A percentile compares a stretch with the other conserved stretches of the same genome.
These are phyloP conservation scores for Hycleus phaleratus DNA, from an alignment of 1,140 invertebrate genomes.

Conservation along the genomic window DNA sequence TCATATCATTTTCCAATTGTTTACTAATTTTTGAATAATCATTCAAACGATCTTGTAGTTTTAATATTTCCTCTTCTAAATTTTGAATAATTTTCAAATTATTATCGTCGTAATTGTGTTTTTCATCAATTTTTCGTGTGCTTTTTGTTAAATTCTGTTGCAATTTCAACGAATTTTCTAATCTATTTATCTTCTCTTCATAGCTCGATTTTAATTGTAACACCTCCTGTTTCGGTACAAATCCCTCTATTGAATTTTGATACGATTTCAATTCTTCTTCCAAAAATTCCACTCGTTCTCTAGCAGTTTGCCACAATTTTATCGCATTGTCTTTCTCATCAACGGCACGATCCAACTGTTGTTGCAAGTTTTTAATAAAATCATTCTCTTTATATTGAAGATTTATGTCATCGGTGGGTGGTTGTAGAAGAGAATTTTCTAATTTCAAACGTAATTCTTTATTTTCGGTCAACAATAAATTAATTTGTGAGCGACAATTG, in stretches of 20 bases:
- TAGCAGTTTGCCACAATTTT: conserved; percentile 33
- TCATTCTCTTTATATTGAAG: conserved; percentile 19
- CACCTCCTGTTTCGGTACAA: conserved; percentile 24
- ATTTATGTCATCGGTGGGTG: conserved; percentile 7
- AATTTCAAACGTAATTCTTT: conserved; percentile 23
- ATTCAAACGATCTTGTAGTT: conserved; percentile 23
- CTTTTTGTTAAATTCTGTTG: conserved; percentile 10
- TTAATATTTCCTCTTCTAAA: conserved; percentile 27
- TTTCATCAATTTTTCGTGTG: conserved; percentile 20
- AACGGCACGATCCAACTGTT: conserved; percentile 25
- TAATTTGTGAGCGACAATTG: conserved; percentile 26
- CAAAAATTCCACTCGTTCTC: conserved; percentile 31
- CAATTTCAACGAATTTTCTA: conserved; percentile 18
- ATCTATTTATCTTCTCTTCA: conserved; percentile 27
- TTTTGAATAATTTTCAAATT: conserved; percentile 28
- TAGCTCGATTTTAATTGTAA: conserved; percentile 31
- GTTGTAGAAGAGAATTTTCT: conserved; percentile 16
- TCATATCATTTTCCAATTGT: conserved; percentile 18
- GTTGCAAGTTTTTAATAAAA: conserved; percentile 32
- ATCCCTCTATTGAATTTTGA: conserved; percentile 24
- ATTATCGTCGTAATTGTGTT: conserved; percentile 23
- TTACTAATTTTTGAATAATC: conserved; percentile 20
- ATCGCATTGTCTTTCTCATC: conserved; percentile 34
- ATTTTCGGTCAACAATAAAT: conserved; percentile 29
- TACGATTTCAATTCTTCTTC: conserved; percentile 34